These are phyloP conservation scores for Tinea pellionella DNA, from an alignment of 2,888 invertebrate genomes.

Conservation along the genomic window DNA sequence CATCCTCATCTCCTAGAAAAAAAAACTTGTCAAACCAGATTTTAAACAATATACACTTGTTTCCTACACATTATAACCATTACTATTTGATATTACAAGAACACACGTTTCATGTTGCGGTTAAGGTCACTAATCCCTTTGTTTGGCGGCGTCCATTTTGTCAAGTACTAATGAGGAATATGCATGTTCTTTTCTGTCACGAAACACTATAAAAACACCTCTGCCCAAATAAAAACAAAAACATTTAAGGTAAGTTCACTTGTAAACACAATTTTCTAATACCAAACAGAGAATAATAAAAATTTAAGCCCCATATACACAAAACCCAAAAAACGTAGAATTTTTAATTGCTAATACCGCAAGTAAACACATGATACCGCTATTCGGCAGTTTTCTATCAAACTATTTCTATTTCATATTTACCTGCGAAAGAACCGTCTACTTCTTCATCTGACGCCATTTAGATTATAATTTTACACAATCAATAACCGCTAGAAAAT, in stretches of 20 bases:
- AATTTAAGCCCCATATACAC: not conserved
- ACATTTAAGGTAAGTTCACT: constrained; percentile 22
- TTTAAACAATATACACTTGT: constrained; percentile 26
- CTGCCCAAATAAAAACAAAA: constrained; percentile 56
- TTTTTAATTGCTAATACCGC: constrained; percentile 67
- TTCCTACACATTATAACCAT: constrained; percentile 18
- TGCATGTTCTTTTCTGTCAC: constrained; percentile 74
- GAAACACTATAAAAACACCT: constrained; percentile 66
- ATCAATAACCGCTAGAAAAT: constrained; percentile 34
- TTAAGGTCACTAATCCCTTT: constrained; percentile 77
- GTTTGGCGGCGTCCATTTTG: constrained; percentile 84
- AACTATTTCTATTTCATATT: constrained; percentile 67
- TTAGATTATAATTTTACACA: constrained; percentile 52
- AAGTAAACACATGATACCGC: constrained; percentile 72
- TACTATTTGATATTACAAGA: not conserved
- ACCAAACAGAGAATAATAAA: not conserved
- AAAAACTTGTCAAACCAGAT: constrained; percentile 56
- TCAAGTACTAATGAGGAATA: constrained; percentile 78
- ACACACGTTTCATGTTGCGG: constrained; percentile 42
- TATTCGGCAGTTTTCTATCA: constrained; percentile 70
- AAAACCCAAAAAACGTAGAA: constrained; percentile 21
- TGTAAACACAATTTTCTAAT: not conserved
- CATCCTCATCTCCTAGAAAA: constrained; percentile 74
- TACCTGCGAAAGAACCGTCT: constrained; percentile 88
- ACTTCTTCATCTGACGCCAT: constrained; percentile 92